These are phyloP conservation scores for Nemotelus nigrinus DNA, from an alignment of 2,888 invertebrate species.

Conservation along the genomic window DNA sequence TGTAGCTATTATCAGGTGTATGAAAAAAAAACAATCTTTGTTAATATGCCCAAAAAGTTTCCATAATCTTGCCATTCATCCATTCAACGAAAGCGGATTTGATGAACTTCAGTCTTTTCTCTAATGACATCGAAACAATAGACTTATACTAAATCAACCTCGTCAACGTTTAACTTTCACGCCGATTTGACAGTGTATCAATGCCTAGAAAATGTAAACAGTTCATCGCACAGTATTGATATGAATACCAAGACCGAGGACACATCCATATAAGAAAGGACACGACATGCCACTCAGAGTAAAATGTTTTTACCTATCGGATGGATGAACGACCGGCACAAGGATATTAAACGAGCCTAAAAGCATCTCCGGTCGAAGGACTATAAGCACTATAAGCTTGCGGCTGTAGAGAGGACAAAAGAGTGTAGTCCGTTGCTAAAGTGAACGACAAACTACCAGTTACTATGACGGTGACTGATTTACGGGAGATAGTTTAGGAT, in stretches of 20 bases:
- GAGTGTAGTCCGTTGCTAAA: not conserved
- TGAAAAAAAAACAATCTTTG: too few relatives aligned
- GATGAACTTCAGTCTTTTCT: too few relatives aligned
- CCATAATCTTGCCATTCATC: too few relatives aligned
- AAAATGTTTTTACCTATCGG: constrained; percentile 24
- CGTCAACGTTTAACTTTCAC: too few relatives aligned
- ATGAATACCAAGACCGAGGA: not conserved
- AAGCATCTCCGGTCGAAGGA: constrained; percentile 18
- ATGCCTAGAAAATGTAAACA: too few relatives aligned
- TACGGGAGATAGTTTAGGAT: constrained; percentile 21
- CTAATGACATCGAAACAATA: too few relatives aligned
- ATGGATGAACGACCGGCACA: constrained; percentile 3
- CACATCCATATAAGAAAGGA: constrained; percentile 27
- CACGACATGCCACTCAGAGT: constrained; percentile 38
- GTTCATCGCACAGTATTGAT: not conserved
- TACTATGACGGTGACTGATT: constrained; percentile 41
- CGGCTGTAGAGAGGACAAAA: not conserved
- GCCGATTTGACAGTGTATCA: too few relatives aligned
- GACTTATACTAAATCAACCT: too few relatives aligned
- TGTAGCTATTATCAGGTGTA: too few relatives aligned
- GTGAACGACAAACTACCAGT: constrained; percentile 18
- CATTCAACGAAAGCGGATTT: too few relatives aligned
- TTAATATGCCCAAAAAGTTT: too few relatives aligned
- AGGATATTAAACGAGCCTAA: constrained; percentile 38
- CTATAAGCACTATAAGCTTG: constrained; percentile 6